These are phyloP conservation scores for Toxotes jaculatrix DNA, from an alignment of 2,113 vertebrate genomes.

Conservation along the genomic window DNA sequence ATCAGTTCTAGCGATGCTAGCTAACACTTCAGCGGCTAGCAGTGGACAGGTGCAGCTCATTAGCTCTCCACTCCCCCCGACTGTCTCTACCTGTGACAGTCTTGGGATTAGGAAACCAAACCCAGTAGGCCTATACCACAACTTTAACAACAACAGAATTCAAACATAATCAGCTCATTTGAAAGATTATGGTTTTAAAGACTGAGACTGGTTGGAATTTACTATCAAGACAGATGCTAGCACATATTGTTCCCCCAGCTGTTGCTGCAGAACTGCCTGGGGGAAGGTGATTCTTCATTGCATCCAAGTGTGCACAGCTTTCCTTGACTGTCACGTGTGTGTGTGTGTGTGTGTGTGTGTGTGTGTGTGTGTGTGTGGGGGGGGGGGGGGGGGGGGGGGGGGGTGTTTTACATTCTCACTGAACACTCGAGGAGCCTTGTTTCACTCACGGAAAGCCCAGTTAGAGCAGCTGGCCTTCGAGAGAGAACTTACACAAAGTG, in stretches of 20 bases:
- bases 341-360: no score
- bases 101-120: background rate
- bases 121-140: background rate
- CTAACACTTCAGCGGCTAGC: no score
- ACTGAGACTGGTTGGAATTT: background rate
- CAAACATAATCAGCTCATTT: background rate
- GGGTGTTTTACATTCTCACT: background rate
- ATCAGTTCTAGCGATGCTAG: no score
- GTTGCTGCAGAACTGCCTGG: background rate
- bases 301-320: background rate
- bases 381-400: no score
- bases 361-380: no score
- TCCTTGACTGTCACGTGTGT: background rate
- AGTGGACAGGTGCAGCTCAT: background rate
- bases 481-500: slow-evolving; percentile 8
- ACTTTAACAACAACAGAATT: background rate
- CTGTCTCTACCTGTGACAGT: background rate
- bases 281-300: background rate
- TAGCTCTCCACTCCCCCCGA: background rate
- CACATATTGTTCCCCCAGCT: background rate
- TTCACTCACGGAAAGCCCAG: slow-evolving; percentile 12
- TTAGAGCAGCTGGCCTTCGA: slow-evolving; percentile 20
- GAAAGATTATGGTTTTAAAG: background rate
- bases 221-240: background rate
- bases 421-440: background rate